These are phyloP conservation scores for Oncorhynchus mykiss DNA, from an alignment of 2,113 vertebrate genomes.

Conservation along the genomic window DNA sequence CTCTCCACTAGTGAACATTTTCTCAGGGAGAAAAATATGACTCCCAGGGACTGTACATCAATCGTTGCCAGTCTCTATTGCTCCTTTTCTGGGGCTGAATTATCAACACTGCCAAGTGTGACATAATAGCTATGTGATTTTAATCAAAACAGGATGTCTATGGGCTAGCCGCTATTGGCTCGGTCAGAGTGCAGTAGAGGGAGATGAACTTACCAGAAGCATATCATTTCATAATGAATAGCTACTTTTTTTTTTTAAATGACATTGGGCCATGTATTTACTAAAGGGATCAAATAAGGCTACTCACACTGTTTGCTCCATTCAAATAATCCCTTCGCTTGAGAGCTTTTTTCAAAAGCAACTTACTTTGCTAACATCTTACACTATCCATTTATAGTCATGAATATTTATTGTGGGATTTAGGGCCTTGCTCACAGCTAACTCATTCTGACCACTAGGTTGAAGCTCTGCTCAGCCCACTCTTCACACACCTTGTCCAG, in stretches of 20 bases:
- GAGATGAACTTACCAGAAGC: neutral
- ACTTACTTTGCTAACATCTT: neutral
- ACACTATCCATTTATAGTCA: slow-evolving; percentile 5
- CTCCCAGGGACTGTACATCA: slow-evolving; percentile 31
- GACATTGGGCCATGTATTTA: neutral
- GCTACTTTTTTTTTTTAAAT: neutral
- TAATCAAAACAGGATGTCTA: slow-evolving; percentile 73
- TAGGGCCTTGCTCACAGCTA: neutral
- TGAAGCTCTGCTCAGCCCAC: neutral
- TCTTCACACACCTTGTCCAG: slow-evolving; percentile 87
- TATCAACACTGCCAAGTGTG: slow-evolving; percentile 66
- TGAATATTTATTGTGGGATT: neutral
- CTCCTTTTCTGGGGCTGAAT: slow-evolving; percentile 44
- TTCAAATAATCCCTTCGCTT: neutral
- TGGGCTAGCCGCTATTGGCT: slow-evolving; percentile 31
- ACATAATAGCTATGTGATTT: slow-evolving; percentile 72
- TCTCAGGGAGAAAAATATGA: slow-evolving; percentile 46
- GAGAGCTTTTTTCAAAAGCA: slow-evolving; percentile 5
- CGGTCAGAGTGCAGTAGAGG: slow-evolving; percentile 33
- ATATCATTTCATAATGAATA: neutral
- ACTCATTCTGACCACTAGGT: too few species aligned
- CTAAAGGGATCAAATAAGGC: neutral
- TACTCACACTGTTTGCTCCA: neutral
- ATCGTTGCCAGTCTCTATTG: slow-evolving; percentile 29
- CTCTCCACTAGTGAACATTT: slow-evolving; percentile 42